Conservation (phyloP, 2,113 vertebrate genomes). For the Python bivittatus region DNA sequence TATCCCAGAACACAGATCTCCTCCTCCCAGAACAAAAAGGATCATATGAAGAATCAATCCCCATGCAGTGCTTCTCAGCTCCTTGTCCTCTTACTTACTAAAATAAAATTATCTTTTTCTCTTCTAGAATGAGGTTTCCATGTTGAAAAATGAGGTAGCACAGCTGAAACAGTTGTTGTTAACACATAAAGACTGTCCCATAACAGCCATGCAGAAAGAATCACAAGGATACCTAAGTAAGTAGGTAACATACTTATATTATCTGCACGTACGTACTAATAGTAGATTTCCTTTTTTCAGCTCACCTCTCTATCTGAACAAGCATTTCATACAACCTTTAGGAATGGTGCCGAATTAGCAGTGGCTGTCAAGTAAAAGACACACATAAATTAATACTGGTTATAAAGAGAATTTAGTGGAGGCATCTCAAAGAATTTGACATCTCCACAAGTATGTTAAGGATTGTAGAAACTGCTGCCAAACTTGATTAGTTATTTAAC, state of each 20-base stretch:
- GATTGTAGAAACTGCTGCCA: not conserved
- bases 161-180: conserved; percentile 98
- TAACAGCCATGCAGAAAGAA: conserved; percentile 99
- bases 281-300: not conserved
- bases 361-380: not conserved
- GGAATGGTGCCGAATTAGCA: not conserved
- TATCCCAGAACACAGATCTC: not conserved
- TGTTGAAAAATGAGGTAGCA: conserved; percentile 98
- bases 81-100: conserved; percentile 24
- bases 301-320: not conserved
- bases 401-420: not conserved
- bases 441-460: not conserved
- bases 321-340: not conserved
- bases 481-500: not conserved
- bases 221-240: conserved; percentile 99
- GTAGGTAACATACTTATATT: conserved; percentile 66
- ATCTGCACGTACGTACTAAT: not conserved
- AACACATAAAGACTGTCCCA: conserved; percentile 99
- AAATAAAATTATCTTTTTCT: conserved; percentile 42
- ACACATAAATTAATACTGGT: not conserved
- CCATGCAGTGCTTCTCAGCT: not conserved
- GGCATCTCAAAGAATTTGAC: not conserved
- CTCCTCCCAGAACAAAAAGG: not conserved
- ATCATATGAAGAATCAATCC: not conserved
- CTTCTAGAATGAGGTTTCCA: conserved; percentile 94